Evolutionary conservation across 2,888 invertebrate genomes (phyloP).

Genomic region (Drosophila siamana): DNA sequence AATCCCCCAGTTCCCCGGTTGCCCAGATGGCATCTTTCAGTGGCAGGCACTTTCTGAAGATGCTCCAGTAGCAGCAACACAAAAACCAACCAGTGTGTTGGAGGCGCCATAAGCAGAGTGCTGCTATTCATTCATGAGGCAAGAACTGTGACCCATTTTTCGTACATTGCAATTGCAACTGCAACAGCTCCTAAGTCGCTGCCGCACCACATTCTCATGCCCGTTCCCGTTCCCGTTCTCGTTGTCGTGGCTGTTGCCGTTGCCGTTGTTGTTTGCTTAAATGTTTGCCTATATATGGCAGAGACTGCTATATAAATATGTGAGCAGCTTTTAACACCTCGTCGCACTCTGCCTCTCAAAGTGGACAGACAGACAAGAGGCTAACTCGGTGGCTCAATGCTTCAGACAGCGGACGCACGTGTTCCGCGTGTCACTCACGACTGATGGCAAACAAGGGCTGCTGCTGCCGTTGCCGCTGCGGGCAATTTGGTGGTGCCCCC

Average conservation of each 20-base stretch:
- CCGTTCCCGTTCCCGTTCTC: conserved; percentile 25
- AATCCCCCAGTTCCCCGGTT: conserved; percentile 6
- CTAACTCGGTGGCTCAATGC: background rate
- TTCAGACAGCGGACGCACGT: conserved; percentile 19
- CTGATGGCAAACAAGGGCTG: conserved; percentile 13
- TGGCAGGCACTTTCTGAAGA: conserved; percentile 35
- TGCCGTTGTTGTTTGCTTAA: conserved; percentile 64
- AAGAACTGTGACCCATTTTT: conserved; percentile 76
- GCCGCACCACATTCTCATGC: background rate
- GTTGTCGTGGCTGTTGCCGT: conserved; percentile 33
- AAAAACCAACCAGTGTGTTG: conserved; percentile 7
- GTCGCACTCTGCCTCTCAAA: conserved; percentile 30
- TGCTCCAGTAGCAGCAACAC: conserved; percentile 9
- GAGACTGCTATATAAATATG: conserved; percentile 76
- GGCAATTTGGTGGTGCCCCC: conserved; percentile 13
- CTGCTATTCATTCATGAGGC: conserved; percentile 68
- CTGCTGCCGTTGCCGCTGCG: background rate
- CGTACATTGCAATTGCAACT: conserved; percentile 10
- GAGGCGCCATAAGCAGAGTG: conserved; percentile 66
- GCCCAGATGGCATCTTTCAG: background rate
- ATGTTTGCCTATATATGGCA: conserved; percentile 76
- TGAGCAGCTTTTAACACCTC: conserved; percentile 78
- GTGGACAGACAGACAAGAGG: conserved; percentile 1
- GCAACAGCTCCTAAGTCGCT: conserved; percentile 19
- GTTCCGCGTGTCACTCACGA: conserved; percentile 2